Base-by-base conservation (phyloP, 2,113 vertebrate genomes). In the Syngnathoides biaculeatus region DNA sequence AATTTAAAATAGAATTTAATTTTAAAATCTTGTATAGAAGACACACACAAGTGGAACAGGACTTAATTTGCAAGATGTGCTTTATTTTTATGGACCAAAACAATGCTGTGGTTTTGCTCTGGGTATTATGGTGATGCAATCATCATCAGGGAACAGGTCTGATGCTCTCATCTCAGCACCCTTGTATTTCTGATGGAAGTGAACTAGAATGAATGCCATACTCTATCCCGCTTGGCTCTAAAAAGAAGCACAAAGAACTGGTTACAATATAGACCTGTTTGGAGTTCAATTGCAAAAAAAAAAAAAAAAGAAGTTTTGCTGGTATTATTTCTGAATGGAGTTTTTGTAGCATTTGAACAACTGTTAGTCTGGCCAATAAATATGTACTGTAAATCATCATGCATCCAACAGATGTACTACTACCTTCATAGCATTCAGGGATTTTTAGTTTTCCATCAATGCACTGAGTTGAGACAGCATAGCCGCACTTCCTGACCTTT, bases 401-500 rank as follows among this genome's bases (percentile, higher is more conserved):
- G 42, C 42, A 43, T 43, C 9, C 10, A 43, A 43, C 42, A 43
- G 9, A 48, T 48, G 17, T 12, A 55, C 24, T 43, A 43, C 42
- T 81, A 89, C 89, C 26, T 73, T 89, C 35, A 75, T 80, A 88
- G 74, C 89, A 90, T 45, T 78, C 75, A 6, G 87, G 87, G 63
- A 88, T 79, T 26, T 35, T 38, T 55, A 89, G 78, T 4, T 11
- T 77, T 64, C 87, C 89, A 63, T 88, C 45, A 0, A 73, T 60
- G 22, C 89, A 90, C 69, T 90, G 89, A 3, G 65, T 65, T 47
- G 77, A 5, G n/a, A 86, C 72, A 24, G 77, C 60, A 27, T 85
- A 86, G 24, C 82, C 79, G 71, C 89, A 90, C 0, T 69, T 57
- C 57, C 64, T 79, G 38, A 1, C 66, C 8, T 65, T 43, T 69